Evolutionary conservation across 2,113 vertebrate genomes (phyloP).

Genomic region (Lutjanus erythropterus): DNA sequence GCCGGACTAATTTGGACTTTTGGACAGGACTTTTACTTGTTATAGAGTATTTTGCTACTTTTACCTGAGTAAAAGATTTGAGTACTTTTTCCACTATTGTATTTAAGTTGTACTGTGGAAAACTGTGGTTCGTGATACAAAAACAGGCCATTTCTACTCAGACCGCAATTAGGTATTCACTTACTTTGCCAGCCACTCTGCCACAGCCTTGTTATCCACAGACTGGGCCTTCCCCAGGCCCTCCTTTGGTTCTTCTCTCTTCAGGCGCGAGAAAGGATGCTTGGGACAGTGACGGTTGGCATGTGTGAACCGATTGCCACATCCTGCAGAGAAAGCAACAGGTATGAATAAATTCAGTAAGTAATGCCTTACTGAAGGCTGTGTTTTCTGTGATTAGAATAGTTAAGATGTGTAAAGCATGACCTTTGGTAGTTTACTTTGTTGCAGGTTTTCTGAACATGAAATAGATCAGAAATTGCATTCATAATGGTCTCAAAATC

Average conservation of each 20-base stretch:
- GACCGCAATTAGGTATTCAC: neutral
- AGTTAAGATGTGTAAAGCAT: neutral
- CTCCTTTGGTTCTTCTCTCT: slow-evolving; percentile 91
- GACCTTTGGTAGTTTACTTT: neutral
- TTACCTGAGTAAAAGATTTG: too few species aligned
- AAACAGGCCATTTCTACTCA: too few species aligned
- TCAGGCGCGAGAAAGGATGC: slow-evolving; percentile 95
- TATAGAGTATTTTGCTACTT: too few species aligned
- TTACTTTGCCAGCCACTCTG: slow-evolving; percentile 97
- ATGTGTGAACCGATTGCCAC: slow-evolving; percentile 96
- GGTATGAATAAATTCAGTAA: slow-evolving; percentile 2
- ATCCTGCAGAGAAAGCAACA: slow-evolving; percentile 83
- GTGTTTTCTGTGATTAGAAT: neutral
- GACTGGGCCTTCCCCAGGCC: slow-evolving; percentile 88
- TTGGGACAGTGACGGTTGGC: slow-evolving; percentile 98
- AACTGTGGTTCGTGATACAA: neutral
- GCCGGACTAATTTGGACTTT: too few species aligned
- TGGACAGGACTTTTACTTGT: too few species aligned
- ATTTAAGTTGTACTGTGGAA: neutral
- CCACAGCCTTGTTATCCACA: slow-evolving; percentile 95
- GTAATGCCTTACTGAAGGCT: neutral
- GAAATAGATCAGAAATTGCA: too few species aligned
- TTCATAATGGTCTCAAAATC: too few species aligned
- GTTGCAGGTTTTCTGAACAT: too few species aligned
- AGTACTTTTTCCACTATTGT: too few species aligned